Evolutionary conservation across 2,113 vertebrate genomes (phyloP).

Genomic region (Galbula dea): DNA sequence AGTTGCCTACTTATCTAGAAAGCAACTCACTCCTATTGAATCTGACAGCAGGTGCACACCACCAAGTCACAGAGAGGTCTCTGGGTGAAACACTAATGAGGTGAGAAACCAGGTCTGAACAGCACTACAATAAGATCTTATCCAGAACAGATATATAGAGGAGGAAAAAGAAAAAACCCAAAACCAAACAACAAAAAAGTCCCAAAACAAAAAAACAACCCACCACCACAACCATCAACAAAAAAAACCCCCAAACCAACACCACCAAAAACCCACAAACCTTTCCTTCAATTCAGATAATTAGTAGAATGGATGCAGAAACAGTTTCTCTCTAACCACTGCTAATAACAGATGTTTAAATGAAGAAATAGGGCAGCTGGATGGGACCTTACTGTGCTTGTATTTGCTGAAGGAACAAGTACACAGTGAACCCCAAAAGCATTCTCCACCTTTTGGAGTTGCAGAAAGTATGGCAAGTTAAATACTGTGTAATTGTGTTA

Average conservation of each 20-base stretch:
- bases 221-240: too few species aligned
- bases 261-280: too few species aligned
- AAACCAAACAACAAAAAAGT: too few species aligned
- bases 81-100: neutral
- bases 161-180: neutral
- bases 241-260: too few species aligned
- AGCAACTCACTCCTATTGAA: neutral
- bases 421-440: neutral
- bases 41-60: neutral
- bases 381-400: neutral
- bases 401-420: neutral
- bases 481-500: neutral
- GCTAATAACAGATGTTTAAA: neutral
- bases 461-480: neutral
- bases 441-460: neutral
- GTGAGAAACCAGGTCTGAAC: neutral
- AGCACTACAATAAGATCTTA: neutral
- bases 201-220: too few species aligned
- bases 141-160: neutral
- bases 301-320: neutral
- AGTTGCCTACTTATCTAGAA: neutral
- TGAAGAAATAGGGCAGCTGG: neutral
- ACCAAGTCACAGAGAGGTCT: rapidly evolving
- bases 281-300: neutral
- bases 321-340: neutral